Evolutionary conservation across 2,113 vertebrate species (phyloP).

Genomic region (human): GRCh38 chr13:112436501-112437000

Average conservation of each 20-base stretch:
- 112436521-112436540: rapidly evolving
- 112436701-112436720: too few species aligned
- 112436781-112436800: rapidly evolving
- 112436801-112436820: too few species aligned
- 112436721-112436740: rapidly evolving
- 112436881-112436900: not conserved
- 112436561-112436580: rapidly evolving
- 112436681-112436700: too few species aligned
- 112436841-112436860: not conserved
- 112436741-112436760: not conserved
- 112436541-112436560: too few species aligned
- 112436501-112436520: not conserved
- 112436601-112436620: not conserved
- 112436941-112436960: not conserved
- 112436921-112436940: not conserved
- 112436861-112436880: not conserved
- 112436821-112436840: too few species aligned
- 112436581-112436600: not conserved
- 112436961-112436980: not conserved
- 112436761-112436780: not conserved
- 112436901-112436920: not conserved
- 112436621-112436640: not conserved
- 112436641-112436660: not conserved
- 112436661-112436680: too few species aligned
- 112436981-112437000: not conserved